These are phyloP conservation scores for Melanogrammus aeglefinus DNA, from an alignment of 2,797 vertebrate genomes.

Conservation along the genomic window DNA sequence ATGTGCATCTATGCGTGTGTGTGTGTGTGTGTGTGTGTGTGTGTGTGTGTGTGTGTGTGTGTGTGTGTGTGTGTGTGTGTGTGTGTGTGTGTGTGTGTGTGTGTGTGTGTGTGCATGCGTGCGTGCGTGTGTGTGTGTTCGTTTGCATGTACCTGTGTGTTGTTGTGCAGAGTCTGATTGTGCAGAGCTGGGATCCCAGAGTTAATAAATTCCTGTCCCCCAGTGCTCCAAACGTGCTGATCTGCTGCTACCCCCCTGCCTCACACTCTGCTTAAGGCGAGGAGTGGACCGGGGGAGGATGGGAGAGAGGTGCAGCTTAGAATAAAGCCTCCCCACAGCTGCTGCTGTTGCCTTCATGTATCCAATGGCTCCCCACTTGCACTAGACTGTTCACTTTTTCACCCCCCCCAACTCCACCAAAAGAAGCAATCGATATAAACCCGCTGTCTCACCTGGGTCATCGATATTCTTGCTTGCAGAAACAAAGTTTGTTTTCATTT, in stretches of 20 bases:
- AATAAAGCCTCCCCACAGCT: constrained; percentile 48
- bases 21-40: constrained; percentile 27
- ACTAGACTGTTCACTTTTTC: constrained; percentile 62
- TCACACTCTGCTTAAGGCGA: constrained; percentile 51
- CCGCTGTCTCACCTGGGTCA: no score
- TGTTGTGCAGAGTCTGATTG: constrained; percentile 33
- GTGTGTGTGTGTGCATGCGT: constrained; percentile 9
- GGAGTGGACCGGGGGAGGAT: neutral
- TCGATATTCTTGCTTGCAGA: neutral
- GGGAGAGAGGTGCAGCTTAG: constrained; percentile 8
- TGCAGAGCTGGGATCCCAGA: constrained; percentile 31
- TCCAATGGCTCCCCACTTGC: constrained; percentile 60
- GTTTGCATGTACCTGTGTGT: constrained; percentile 35
- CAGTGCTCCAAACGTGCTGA: constrained; percentile 56
- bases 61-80: constrained; percentile 4
- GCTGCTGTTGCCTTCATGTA: constrained; percentile 63
- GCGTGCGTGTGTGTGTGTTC: constrained; percentile 19
- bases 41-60: constrained; percentile 35
- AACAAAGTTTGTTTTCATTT: neutral
- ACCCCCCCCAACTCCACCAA: neutral
- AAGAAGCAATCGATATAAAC: no score
- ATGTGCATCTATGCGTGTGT: neutral
- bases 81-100: neutral
- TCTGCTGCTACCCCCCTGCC: constrained; percentile 59
- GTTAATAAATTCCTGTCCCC: constrained; percentile 66